Base-by-base conservation (phyloP, 1,140 invertebrate genomes). In the Vanessa tameamea region DNA sequence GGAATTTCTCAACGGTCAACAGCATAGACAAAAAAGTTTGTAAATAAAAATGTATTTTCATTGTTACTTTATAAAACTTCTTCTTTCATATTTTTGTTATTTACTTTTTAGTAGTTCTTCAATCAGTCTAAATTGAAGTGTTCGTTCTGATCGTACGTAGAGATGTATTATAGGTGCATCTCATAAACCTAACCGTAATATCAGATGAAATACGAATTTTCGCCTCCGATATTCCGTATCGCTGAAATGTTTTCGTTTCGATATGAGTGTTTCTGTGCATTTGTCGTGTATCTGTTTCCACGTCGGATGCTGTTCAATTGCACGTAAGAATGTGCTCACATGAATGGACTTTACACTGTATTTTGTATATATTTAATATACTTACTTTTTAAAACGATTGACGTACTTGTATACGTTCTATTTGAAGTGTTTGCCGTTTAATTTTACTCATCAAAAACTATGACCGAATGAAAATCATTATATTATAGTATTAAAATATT, bases 241-340 rank as follows among this genome's bases (percentile, higher is more conserved):
- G 75, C 26, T 72, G 69, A 74, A 76, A 80, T 77, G 72, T 77
- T 80, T 74, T 79, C 73, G 75, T 84, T 69, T 82, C 70, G 55
- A 76, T 76, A 80, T 64, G 73, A 64, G 78, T 78, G 74, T 80
- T 81, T 75, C 78, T 72, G 69, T 80, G 79, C 80, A 73, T 85
- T 85, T 78, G 86, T 82, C 73, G 72, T 78, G 72, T 90, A 88
- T 90, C 85, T 83, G 82, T 88, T 90, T 90, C 85, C 87, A 81
- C 82, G 83, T 89, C 83, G 87, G 57, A 75, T 88, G 83, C 69
- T 85, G 87, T 87, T 89, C 88, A 89, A 91, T 91, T 87, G 87
- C 83, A 87, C 84, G 83, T 84, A 76, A 70, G 69, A 72, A 50
- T 67, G 72, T 79, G 78, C 78, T 80, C 73, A 70, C 69, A 47